Evolutionary conservation across 2,797 vertebrate genomes (phyloP).

Genomic region (Lutjanus campechanus): DNA sequence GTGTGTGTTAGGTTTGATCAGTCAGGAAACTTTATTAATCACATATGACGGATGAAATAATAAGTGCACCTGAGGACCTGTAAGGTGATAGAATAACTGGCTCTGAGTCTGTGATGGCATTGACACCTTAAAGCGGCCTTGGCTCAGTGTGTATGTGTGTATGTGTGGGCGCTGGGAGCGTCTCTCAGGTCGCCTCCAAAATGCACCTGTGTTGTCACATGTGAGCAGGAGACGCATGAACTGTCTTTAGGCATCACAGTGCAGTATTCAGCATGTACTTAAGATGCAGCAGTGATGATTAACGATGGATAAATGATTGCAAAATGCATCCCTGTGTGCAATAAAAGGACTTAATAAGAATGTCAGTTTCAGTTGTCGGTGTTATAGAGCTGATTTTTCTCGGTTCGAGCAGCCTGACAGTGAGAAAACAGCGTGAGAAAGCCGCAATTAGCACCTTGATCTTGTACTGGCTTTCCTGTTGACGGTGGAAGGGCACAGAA

Average conservation of each 20-base stretch:
- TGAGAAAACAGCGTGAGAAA: constrained; percentile 70
- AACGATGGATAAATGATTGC: neutral
- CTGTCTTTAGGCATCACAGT: neutral
- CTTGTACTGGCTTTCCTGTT: constrained; percentile 66
- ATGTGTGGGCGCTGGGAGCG: constrained; percentile 37
- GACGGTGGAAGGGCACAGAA: constrained; percentile 76
- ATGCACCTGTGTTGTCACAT: constrained; percentile 59
- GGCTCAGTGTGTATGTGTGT: constrained; percentile 22
- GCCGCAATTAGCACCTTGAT: constrained; percentile 80
- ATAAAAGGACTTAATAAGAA: neutral
- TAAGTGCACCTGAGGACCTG: constrained; percentile 26
- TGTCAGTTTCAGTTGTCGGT: neutral
- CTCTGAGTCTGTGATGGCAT: constrained; percentile 44
- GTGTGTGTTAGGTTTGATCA: constrained; percentile 30
- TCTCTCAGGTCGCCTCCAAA: constrained; percentile 47
- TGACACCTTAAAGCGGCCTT: constrained; percentile 58
- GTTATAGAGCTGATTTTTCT: constrained; percentile 40
- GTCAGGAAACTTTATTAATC: constrained; percentile 66
- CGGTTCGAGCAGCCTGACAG: constrained; percentile 47
- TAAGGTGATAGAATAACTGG: constrained; percentile 24
- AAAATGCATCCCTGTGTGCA: neutral
- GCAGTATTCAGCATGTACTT: neutral
- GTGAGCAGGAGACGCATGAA: neutral
- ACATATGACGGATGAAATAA: constrained; percentile 6
- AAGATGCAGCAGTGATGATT: neutral